Conservation (phyloP, 2,888 invertebrate genomes). For the Neoitamus cyanurus region DNA sequence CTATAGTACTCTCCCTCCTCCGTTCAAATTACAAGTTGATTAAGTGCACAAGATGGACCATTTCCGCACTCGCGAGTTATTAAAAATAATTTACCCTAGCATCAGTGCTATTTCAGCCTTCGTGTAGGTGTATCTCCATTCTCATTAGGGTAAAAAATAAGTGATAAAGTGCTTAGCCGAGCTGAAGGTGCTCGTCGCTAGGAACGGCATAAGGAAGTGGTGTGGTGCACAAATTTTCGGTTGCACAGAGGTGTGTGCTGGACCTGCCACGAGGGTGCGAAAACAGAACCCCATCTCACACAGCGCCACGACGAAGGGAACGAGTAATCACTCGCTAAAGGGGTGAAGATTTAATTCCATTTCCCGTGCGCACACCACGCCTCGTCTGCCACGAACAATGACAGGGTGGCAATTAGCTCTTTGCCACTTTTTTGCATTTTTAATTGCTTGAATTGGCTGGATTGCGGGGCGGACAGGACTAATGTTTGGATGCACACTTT, state of each 20-base stretch:
- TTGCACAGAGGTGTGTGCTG: not conserved
- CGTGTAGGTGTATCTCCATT: not conserved
- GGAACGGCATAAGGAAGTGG: not conserved
- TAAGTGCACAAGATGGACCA: constrained; percentile 11
- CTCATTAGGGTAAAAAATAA: not conserved
- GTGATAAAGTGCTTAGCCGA: not conserved
- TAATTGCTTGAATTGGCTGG: constrained; percentile 34
- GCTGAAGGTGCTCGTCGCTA: not conserved
- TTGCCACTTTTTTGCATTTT: constrained; percentile 44
- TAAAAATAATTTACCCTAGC: constrained; percentile 22
- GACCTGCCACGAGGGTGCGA: not conserved
- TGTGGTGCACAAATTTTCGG: constrained; percentile 1
- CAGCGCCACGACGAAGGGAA: not conserved
- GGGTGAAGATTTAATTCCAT: constrained; percentile 29
- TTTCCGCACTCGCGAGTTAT: not conserved
- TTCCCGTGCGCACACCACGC: not conserved
- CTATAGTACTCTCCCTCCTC: no score
- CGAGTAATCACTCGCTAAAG: constrained; percentile 10
- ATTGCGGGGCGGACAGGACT: not conserved
- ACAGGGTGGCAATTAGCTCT: constrained; percentile 43
- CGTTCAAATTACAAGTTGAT: not conserved
- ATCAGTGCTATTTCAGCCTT: not conserved
- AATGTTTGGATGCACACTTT: constrained; percentile 29
- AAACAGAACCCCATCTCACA: not conserved
- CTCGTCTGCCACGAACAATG: not conserved